Evolutionary conservation across 1,140 invertebrate species (phyloP), one percentile per base, ranked within the genome.

Genomic region (Colletes gigas): DNA sequence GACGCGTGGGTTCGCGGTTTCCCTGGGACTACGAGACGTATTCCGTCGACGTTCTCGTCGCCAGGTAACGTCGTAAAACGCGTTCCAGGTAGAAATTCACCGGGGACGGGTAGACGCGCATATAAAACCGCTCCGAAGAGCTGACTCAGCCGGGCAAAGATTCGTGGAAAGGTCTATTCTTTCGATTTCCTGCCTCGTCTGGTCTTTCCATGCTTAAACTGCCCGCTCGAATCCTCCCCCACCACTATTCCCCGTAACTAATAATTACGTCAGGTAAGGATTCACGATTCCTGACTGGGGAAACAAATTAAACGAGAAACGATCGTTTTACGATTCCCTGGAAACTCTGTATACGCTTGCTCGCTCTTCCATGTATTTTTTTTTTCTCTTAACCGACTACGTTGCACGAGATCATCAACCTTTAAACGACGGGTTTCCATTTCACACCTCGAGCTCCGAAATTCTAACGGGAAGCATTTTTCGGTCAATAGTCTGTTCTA

Each of bases 81-180:
- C 55, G 21, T 44, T 44, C 21, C 30, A 57, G 60, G 69, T 72
- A 72, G 30, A 66, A 68, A 68, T 47, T 15, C 63, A 66, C 9
- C 60, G 12, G 30, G 57, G 62, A 76, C 73, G 21, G 21, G 41
- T 44, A 41, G 17, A 30, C 76, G 47, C 67, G 57, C 21, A 69
- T 62, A 30, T 62, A 57, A 63, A 55, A 47, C n/a, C n/a, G 12
- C 9, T 47, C 30, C 21, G 30, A 19, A 19, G 54, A 47, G 73
- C 70, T 86, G 84, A 86, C 69, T 86, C 83, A 86, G 52, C 19
- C 54, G 19, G 10, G 70, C 41, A 30, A 59, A 21, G 39, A 44
- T 81, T 77, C 54, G 62, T 84, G 55, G 75, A 81, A 85, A 82
- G 47, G 14, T 81, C 66, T 44, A 41, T 47, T 75, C 76, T 70